Evolutionary conservation across 2,888 invertebrate species (phyloP).

Genomic region (Drymonia ruficornis): DNA sequence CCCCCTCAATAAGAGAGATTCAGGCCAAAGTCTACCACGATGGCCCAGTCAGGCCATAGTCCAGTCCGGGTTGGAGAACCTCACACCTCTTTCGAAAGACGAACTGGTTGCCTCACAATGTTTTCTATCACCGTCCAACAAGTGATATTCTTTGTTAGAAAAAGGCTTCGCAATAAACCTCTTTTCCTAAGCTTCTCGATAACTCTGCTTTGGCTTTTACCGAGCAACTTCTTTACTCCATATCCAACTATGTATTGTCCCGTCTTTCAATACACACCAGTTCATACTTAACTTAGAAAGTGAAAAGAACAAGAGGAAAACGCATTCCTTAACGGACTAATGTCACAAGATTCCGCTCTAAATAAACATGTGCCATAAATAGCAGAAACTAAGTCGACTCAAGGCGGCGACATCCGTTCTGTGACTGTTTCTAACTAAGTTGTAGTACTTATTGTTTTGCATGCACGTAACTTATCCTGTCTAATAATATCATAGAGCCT

Average conservation of each 20-base stretch:
- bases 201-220: too few species aligned
- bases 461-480: neutral
- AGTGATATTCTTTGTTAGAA: too few species aligned
- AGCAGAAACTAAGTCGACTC: slow-evolving; percentile 1
- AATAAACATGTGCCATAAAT: slow-evolving; percentile 4
- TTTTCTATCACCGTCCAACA: too few species aligned
- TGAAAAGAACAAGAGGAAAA: slow-evolving; percentile 4
- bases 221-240: too few species aligned
- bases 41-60: too few species aligned
- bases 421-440: neutral
- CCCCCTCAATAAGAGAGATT: too few species aligned
- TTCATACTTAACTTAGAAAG: slow-evolving; percentile 2
- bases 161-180: too few species aligned
- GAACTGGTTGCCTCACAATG: too few species aligned
- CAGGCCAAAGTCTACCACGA: too few species aligned
- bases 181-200: too few species aligned
- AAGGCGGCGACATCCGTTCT: slow-evolving; percentile 1
- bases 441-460: neutral
- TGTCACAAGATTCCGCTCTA: slow-evolving; percentile 8
- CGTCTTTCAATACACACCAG: slow-evolving; percentile 20
- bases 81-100: too few species aligned
- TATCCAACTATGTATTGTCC: neutral
- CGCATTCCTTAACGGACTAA: slow-evolving; percentile 7
- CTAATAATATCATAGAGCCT: neutral
- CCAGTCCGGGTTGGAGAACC: too few species aligned